Conservation (phyloP, 2,888 invertebrate species). For the Morpho helenor region DNA sequence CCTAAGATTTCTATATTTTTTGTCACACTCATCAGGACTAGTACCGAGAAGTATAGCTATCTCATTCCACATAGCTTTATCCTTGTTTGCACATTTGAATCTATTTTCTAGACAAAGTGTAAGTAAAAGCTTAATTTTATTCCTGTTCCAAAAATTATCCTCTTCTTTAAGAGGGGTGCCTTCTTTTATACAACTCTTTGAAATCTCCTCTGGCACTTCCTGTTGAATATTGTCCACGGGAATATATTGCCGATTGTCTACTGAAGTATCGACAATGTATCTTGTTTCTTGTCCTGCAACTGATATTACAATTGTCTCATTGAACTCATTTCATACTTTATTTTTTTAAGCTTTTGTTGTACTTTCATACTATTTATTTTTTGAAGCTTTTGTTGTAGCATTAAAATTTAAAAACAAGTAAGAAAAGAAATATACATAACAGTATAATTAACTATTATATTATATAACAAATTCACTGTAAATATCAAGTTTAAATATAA, state of each 20-base stretch:
- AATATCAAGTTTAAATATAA: no score
- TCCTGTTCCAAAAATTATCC: constrained; percentile 59
- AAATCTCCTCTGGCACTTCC: constrained; percentile 32
- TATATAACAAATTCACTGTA: no score
- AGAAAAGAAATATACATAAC: no score
- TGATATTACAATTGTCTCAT: constrained; percentile 19
- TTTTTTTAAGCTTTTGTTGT: no score
- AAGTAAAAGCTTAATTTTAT: constrained; percentile 56
- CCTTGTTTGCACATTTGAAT: constrained; percentile 43
- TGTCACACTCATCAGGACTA: constrained; percentile 55
- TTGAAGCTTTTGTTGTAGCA: no score
- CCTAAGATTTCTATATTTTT: constrained; percentile 58
- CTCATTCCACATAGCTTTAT: constrained; percentile 52
- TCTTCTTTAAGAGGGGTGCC: constrained; percentile 38
- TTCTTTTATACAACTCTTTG: constrained; percentile 36
- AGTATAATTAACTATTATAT: no score
- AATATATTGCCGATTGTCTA: constrained; percentile 52
- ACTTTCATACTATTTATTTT: no score
- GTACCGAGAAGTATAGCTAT: constrained; percentile 51
- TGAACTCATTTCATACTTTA: no score
- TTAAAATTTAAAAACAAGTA: no score
- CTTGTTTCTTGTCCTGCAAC: constrained; percentile 55
- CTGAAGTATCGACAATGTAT: constrained; percentile 48
- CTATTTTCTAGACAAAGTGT: constrained; percentile 53
- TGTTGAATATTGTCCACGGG: constrained; percentile 46